Evolutionary conservation across 1,140 invertebrate species (phyloP).

Genomic region (Glomeris maerens): DNA sequence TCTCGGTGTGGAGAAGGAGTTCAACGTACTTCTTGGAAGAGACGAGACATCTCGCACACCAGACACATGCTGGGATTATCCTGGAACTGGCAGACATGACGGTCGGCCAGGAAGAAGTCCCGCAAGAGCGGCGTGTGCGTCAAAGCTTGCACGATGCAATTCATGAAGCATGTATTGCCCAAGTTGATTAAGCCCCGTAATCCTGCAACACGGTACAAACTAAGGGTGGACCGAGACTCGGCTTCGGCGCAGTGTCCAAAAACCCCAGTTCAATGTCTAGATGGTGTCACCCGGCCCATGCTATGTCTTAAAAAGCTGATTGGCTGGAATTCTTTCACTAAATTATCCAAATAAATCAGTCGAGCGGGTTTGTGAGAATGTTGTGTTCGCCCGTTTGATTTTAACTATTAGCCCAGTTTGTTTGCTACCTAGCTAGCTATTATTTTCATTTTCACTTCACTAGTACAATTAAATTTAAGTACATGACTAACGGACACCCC

Average conservation of each 20-base stretch:
- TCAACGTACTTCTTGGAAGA: slow-evolving; percentile 34
- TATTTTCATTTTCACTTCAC: too few species aligned
- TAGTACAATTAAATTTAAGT: too few species aligned
- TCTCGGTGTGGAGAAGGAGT: slow-evolving; percentile 1
- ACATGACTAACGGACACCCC: too few species aligned
- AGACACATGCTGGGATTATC: slow-evolving; percentile 52
- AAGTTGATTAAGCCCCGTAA: slow-evolving; percentile 86
- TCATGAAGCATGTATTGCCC: slow-evolving; percentile 99
- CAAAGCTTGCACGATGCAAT: slow-evolving; percentile 88
- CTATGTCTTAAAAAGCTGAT: too few species aligned
- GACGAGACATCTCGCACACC: slow-evolving; percentile 77
- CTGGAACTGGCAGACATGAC: slow-evolving; percentile 58
- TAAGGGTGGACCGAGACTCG: slow-evolving; percentile 2
- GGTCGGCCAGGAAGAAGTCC: slow-evolving; percentile 89
- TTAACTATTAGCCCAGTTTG: too few species aligned
- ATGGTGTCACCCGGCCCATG: not conserved
- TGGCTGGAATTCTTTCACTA: too few species aligned
- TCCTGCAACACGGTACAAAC: slow-evolving; percentile 32
- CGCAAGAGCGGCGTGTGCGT: slow-evolving; percentile 86
- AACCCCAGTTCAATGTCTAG: not conserved
- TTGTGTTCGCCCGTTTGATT: too few species aligned
- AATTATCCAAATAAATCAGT: too few species aligned
- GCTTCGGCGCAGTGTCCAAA: not conserved
- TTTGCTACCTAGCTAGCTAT: too few species aligned
- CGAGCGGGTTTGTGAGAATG: too few species aligned